Base-by-base conservation (phyloP, 2,113 vertebrate genomes). In the Calcarius ornatus region DNA sequence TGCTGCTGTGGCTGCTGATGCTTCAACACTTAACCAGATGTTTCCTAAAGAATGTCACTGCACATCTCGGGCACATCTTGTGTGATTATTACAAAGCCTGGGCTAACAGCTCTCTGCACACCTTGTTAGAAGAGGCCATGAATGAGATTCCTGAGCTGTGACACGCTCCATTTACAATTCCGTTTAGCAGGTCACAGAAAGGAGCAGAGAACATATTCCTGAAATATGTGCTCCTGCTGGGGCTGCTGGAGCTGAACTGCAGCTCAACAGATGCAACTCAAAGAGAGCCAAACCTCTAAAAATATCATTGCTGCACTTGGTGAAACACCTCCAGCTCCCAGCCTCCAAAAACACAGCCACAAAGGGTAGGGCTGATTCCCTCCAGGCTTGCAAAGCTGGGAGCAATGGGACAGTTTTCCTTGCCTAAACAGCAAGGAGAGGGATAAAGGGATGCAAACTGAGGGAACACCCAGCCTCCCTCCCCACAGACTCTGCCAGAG, bases 131-230 rank as follows among this genome's bases (percentile, higher is more conserved):
- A 86, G 60, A 77, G 68, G 60, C 75, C 90, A 61, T 68, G 92
- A 95, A 93, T 78, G 93, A 91, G 83, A 61, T 91, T 59, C 28
- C 83, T 37, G 59, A 93, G 86, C 86, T 77, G 81, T 71, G 91
- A 77, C 83, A 93, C 2, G 51, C 86, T 94, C 86, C 90, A 81
- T 91, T 95, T 96, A 82, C 92, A 91, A 93, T 48, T 51, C 94
- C 93, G 96, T 92, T 97, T 79, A 97, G 95, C 90, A 86, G 95
- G 79, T 92, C 88, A 85, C 66, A 42, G 59, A 24, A 66, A 73
- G 72, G 31, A 61, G 92, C 90, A 22, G 59, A 21, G 88, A 94
- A 87, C 92, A 87, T 71, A 65, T 91, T 76, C 82, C 53, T 63
- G 86, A 84, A 91, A 84, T 65, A 53, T 1, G 38, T 12, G 48